Percentiles rank a stretch among this genome's conserved stretches.
phyloP scores from a whole-genome alignment of 1,140 invertebrate species.

The Thaumatotibia leucotreta region DNA sequence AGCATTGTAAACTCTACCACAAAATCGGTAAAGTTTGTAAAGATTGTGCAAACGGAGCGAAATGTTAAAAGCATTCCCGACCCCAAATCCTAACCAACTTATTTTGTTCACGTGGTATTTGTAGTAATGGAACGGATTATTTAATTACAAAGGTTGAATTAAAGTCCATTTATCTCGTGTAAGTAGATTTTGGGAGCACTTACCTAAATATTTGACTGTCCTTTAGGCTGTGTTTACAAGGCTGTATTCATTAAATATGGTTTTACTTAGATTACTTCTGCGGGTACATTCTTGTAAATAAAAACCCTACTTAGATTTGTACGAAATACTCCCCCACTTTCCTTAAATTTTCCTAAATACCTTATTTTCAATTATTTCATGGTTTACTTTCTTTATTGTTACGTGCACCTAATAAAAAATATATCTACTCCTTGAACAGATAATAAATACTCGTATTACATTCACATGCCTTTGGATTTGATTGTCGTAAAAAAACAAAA shows the following conservation, averaged over 20 bases:
- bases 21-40: neutral
- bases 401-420: too few species aligned
- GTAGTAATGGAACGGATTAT: slow-evolving; percentile 10
- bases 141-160: slow-evolving; percentile 10
- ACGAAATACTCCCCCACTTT: too few species aligned
- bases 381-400: too few species aligned
- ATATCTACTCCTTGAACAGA: too few species aligned
- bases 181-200: slow-evolving; percentile 7
- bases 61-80: neutral
- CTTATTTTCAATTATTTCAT: too few species aligned
- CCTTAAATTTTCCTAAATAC: too few species aligned
- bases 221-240: neutral
- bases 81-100: slow-evolving; percentile 4
- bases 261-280: neutral
- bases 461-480: too few species aligned
- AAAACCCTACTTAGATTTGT: neutral
- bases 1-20: neutral
- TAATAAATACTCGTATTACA: too few species aligned
- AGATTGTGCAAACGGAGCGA: neutral
- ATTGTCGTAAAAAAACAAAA: too few species aligned
- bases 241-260: neutral
- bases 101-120: slow-evolving; percentile 11
- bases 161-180: slow-evolving; percentile 10
- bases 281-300: neutral
- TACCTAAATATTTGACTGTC: neutral